Base-by-base conservation (phyloP, 2,888 invertebrate genomes). In the Leuctra nigra region DNA sequence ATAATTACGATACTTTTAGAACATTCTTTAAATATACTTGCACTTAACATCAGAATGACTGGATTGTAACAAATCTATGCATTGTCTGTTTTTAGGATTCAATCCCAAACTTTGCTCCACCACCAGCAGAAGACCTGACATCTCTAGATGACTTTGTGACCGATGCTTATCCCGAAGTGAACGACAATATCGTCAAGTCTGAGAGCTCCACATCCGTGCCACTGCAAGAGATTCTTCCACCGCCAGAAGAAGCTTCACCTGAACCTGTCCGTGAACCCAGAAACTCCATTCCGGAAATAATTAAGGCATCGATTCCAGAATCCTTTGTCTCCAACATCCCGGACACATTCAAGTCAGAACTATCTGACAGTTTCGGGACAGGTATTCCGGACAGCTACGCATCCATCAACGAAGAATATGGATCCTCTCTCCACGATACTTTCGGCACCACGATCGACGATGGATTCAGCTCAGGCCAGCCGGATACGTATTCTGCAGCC, bases 111-210 rank as follows among this genome's bases (percentile, higher is more conserved):
- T 23, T 20, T 11, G n/a, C 4, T 11, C 41, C 18, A 16, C 47
- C 4, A 35, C 50, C 50, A 1, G 35, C 36, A 9, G 35, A 50
- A 9, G 35, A 50, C 33, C 35, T 50, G 22, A 23, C 23, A 3
- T 20, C 44, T 6, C 44, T 44, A n/a, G 50, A 50, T 13, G 50
- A 18, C 20, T 33, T 50, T 48, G 29, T 20, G 9, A 16, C 16
- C 7, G 50, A 50, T 18, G 18, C 33, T 11, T 50, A 50, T 35
- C 35, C 50, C 1, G 50, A 50, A 18, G 35, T 50, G 18, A 50
- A 50, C 50, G 50, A 50, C 22, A 50, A 50, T 33, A 50, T 50
- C 22, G 44, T 44, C 11, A 44, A 44, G 23, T 44, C 44, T 4
- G 44, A 44, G 44, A 44, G 44, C 13, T 44, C 23, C n/a, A 44